phyloP scores from a whole-genome alignment of 2,113 vertebrate species.

The Bombycilla garrulus region DNA sequence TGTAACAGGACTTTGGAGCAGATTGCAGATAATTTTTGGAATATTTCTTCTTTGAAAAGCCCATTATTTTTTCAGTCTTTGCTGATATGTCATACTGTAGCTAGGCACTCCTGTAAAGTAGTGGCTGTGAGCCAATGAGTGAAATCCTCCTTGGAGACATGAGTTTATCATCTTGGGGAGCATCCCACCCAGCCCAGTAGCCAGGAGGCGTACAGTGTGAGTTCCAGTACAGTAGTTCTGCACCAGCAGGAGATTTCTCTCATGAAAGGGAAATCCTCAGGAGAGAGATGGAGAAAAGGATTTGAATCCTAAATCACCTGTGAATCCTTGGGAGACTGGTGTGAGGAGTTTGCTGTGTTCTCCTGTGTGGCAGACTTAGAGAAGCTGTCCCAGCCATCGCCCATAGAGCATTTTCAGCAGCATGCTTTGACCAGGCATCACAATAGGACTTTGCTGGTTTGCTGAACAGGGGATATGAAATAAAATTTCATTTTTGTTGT shows the following conservation, averaged over 20 bases:
- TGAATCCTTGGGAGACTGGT: background rate
- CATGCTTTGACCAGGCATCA: rapidly evolving
- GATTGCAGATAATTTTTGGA: background rate
- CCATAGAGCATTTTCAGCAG: rapidly evolving
- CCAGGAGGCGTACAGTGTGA: background rate
- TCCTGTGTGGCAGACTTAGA: background rate
- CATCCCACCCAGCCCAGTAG: background rate
- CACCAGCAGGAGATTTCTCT: background rate
- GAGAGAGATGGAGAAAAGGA: background rate
- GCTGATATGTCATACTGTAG: background rate
- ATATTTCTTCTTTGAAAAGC: background rate
- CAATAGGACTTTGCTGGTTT: background rate
- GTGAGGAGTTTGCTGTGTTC: background rate
- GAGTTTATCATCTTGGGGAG: background rate
- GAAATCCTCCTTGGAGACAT: background rate
- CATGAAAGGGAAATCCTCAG: background rate
- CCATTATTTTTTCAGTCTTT: background rate
- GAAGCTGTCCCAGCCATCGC: rapidly evolving
- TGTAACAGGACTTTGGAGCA: background rate
- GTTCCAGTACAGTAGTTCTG: background rate
- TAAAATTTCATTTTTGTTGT: background rate
- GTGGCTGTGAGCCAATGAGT: background rate
- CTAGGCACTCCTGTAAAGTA: background rate
- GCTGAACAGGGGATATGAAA: background rate
- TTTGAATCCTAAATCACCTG: constrained; percentile 4